Evolutionary conservation across 1,140 invertebrate genomes (phyloP).

Genomic region (Copidosoma floridanum): DNA sequence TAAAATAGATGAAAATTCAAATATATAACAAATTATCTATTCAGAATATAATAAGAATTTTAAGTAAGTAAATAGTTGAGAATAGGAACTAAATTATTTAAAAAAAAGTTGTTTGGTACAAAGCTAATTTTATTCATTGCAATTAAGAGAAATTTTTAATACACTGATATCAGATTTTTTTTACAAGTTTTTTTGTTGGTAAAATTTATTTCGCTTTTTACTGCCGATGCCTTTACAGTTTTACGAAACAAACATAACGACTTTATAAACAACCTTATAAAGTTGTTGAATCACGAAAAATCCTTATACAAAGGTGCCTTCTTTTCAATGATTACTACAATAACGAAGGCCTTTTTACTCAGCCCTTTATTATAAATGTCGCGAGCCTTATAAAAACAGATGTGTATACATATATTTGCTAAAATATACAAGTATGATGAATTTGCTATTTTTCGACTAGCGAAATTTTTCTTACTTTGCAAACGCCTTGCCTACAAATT

Average conservation of each 20-base stretch:
- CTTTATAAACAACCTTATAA: slow-evolving; percentile 5
- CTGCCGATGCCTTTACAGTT: slow-evolving; percentile 23
- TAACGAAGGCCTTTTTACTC: slow-evolving; percentile 14
- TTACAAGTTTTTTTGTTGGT: too few relatives aligned
- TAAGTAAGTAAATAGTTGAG: slow-evolving; percentile 22
- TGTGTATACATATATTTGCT: slow-evolving; percentile 9
- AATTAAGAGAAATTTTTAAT: too few relatives aligned
- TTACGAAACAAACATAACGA: slow-evolving; percentile 10
- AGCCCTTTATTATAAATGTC: slow-evolving; percentile 15
- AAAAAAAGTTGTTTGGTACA: slow-evolving; percentile 9
- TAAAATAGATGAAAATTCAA: slow-evolving; percentile 13
- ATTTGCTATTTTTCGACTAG: slow-evolving; percentile 19
- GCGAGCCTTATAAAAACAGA: slow-evolving; percentile 11
- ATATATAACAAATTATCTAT: slow-evolving; percentile 25
- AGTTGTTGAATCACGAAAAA: slow-evolving; percentile 10
- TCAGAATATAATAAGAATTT: slow-evolving; percentile 16
- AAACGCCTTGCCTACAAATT: slow-evolving; percentile 14
- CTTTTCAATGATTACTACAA: slow-evolving; percentile 13
- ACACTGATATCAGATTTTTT: too few relatives aligned
- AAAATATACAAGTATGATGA: slow-evolving; percentile 7
- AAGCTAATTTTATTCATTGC: slow-evolving; percentile 4
- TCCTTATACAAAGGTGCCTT: slow-evolving; percentile 26
- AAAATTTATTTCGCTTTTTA: slow-evolving; percentile 20
- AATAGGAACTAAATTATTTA: too few relatives aligned
- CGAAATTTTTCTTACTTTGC: slow-evolving; percentile 11